Conservation (phyloP, 1,140 invertebrate species). For the Nasonia giraulti region DNA sequence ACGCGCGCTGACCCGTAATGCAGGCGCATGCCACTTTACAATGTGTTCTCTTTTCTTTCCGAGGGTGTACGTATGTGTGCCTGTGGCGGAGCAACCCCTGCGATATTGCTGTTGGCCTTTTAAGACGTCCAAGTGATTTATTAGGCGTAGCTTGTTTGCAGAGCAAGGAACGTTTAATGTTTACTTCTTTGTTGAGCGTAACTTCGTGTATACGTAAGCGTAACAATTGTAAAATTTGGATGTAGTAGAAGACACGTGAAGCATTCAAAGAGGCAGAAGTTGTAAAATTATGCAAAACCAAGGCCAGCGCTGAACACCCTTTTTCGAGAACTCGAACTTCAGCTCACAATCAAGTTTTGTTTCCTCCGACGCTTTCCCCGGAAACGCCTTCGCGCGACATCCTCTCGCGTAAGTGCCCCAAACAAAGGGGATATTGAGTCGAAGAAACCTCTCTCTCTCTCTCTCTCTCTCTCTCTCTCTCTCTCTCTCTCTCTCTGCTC, state of each 20-base stretch:
- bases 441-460: not conserved
- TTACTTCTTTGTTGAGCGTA: too few species aligned
- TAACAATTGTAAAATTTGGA: too few species aligned
- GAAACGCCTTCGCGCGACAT: slow-evolving; percentile 57
- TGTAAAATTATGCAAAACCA: not conserved
- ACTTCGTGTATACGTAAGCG: too few species aligned
- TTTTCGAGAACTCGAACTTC: not conserved
- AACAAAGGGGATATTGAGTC: slow-evolving; percentile 66
- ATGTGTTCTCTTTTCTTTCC: slow-evolving; percentile 13
- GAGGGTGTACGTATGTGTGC: not conserved
- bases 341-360: not conserved
- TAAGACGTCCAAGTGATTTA: slow-evolving; percentile 40
- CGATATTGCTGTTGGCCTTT: slow-evolving; percentile 16
- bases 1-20: not conserved
- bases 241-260: too few species aligned
- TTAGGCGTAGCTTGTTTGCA: not conserved
- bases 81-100: not conserved
- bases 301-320: not conserved
- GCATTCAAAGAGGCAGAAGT: too few species aligned
- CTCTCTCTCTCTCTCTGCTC: not conserved
- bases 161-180: not conserved
- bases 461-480: too few species aligned
- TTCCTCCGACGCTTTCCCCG: not conserved
- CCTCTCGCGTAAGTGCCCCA: slow-evolving; percentile 54
- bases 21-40: slow-evolving; percentile 17